These are phyloP conservation scores for Tribolium castaneum DNA, from an alignment of 1,140 invertebrate genomes.

Conservation along the genomic window DNA sequence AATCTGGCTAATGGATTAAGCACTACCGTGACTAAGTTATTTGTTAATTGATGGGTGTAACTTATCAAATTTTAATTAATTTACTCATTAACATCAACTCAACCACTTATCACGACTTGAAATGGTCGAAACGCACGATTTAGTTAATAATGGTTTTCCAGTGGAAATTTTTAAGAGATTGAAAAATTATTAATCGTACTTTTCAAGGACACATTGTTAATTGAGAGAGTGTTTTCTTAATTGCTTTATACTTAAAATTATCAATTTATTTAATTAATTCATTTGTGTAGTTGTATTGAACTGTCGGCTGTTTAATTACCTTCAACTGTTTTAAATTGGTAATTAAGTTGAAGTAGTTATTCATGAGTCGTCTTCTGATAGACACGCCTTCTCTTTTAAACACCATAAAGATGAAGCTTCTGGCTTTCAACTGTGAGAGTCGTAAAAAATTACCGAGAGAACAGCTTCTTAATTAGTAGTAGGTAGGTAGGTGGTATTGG, in stretches of 20 bases:
- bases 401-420: constrained; percentile 18
- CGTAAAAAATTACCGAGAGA: background rate
- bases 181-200: background rate
- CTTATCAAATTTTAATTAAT: constrained; percentile 44
- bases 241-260: constrained; percentile 1
- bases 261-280: constrained; percentile 37
- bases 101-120: background rate
- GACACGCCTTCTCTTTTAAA: constrained; percentile 30
- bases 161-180: background rate
- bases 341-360: constrained; percentile 42
- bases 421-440: background rate
- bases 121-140: background rate
- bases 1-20: constrained; percentile 16
- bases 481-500: background rate
- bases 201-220: constrained; percentile 10
- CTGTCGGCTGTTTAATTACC: constrained; percentile 18
- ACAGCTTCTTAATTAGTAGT: background rate
- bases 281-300: constrained; percentile 31
- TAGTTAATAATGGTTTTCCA: background rate
- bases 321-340: constrained; percentile 41
- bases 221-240: constrained; percentile 26
- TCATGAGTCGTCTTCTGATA: constrained; percentile 31
- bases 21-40: constrained; percentile 21
- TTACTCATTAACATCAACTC: constrained; percentile 43
- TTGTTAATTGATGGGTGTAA: constrained; percentile 40